These are phyloP conservation scores for Hypothenemus hampei DNA, from an alignment of 1,140 invertebrate species.

Conservation along the genomic window DNA sequence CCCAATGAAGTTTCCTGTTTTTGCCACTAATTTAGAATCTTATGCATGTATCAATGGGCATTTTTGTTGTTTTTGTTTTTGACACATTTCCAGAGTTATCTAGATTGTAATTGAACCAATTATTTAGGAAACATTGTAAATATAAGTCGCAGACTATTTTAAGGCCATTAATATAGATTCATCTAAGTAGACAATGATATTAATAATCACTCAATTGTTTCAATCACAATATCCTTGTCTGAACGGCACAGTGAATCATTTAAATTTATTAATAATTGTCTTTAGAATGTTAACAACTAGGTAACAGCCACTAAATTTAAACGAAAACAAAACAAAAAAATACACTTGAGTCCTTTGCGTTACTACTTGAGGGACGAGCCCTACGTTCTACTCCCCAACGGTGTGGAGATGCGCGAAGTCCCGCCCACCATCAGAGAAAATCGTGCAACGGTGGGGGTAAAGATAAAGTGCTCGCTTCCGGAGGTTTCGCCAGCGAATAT, in stretches of 20 bases:
- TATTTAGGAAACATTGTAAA: background rate
- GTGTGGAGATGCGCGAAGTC: too few relatives aligned
- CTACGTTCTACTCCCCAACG: too few relatives aligned
- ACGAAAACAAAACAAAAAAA: too few relatives aligned
- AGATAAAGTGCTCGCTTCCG: conserved; percentile 16
- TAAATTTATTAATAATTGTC: conserved; percentile 17
- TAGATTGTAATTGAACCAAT: background rate
- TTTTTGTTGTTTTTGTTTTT: too few relatives aligned
- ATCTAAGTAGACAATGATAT: background rate
- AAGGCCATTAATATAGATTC: background rate
- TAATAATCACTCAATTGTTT: conserved; percentile 8
- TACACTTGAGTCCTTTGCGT: too few relatives aligned
- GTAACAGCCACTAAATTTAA: conserved; percentile 30
- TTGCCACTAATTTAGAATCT: background rate
- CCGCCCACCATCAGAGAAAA: too few relatives aligned
- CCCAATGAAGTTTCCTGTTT: too few relatives aligned
- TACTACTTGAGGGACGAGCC: too few relatives aligned
- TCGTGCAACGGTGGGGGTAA: conserved; percentile 21
- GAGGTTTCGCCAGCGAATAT: conserved; percentile 23
- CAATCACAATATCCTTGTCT: conserved; percentile 7
- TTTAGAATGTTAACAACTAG: conserved; percentile 34
- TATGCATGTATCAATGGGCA: too few relatives aligned
- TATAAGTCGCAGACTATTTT: background rate
- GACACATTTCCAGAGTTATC: too few relatives aligned
- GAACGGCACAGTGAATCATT: conserved; percentile 8